These are phyloP conservation scores for Drosophila ogumai DNA, from an alignment of 1,140 invertebrate genomes.

Conservation along the genomic window DNA sequence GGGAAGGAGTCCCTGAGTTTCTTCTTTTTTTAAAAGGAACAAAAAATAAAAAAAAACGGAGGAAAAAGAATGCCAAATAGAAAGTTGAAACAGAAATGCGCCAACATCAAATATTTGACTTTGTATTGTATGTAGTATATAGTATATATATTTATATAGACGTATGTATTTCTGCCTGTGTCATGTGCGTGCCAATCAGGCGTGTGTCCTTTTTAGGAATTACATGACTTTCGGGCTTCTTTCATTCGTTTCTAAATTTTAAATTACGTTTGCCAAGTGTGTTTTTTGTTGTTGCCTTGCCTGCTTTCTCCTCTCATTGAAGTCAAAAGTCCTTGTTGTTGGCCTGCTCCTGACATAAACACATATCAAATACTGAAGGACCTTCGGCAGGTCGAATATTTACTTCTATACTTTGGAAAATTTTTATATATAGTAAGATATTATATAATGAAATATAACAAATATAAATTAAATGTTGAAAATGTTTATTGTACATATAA, in stretches of 20 bases:
- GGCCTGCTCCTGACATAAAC: slow-evolving; percentile 37
- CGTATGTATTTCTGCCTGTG: slow-evolving; percentile 27
- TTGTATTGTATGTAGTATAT: slow-evolving; percentile 54
- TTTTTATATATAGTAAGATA: slow-evolving; percentile 3
- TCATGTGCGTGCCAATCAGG: slow-evolving; percentile 76
- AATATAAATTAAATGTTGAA: too few relatives aligned
- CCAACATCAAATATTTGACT: slow-evolving; percentile 80
- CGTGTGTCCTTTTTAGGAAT: slow-evolving; percentile 65
- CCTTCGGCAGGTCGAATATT: slow-evolving; percentile 41
- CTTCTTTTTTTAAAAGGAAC: slow-evolving; percentile 53
- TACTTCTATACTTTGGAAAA: slow-evolving; percentile 42
- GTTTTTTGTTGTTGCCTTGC: slow-evolving; percentile 18
- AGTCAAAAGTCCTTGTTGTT: slow-evolving; percentile 13
- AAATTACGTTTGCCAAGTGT: slow-evolving; percentile 69
- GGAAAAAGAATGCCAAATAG: slow-evolving; percentile 17
- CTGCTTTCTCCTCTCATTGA: slow-evolving; percentile 3
- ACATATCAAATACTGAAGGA: slow-evolving; percentile 26
- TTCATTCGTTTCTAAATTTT: slow-evolving; percentile 72
- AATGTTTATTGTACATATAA: too few relatives aligned
- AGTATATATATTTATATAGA: not conserved
- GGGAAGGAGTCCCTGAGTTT: slow-evolving; percentile 22
- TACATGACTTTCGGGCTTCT: slow-evolving; percentile 23
- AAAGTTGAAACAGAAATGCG: slow-evolving; percentile 77
- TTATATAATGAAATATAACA: not conserved
- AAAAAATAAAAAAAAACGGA: slow-evolving; percentile 30